A percentile compares a stretch with the other conserved stretches of the same genome.
phyloP scores from a whole-genome alignment of 2,797 vertebrate species.

The Etheostoma perlongum region DNA sequence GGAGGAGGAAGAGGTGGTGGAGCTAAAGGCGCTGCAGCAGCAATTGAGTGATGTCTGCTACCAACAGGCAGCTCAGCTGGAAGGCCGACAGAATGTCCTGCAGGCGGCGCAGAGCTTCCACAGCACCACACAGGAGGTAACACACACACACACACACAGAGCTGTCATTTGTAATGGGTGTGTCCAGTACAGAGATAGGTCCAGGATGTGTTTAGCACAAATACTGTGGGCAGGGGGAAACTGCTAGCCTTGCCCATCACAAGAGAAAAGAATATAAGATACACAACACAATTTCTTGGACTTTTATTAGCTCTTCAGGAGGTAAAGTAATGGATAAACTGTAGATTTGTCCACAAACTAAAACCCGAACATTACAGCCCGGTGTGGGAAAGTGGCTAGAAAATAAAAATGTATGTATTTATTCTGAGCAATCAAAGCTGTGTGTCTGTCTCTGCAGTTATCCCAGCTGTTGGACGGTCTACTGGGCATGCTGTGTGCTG shows the following conservation, averaged over 20 bases:
- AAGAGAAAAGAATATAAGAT: background rate
- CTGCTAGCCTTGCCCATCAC: background rate
- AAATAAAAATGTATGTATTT: background rate
- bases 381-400: background rate
- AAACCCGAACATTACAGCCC: background rate
- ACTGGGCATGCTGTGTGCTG: conserved; percentile 97
- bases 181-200: background rate
- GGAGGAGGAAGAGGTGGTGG: conserved; percentile 94
- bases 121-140: conserved; percentile 94
- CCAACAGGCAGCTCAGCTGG: conserved; percentile 95
- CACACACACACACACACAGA: conserved; percentile 29
- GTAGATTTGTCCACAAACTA: background rate
- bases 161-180: conserved; percentile 4
- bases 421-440: background rate
- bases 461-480: conserved; percentile 98
- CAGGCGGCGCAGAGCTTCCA: conserved; percentile 97
- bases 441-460: conserved; percentile 84
- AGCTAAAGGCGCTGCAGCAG: conserved; percentile 95
- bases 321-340: background rate
- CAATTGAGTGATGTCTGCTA: conserved; percentile 99
- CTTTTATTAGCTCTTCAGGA: background rate
- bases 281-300: background rate
- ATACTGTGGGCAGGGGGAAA: background rate
- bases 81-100: conserved; percentile 95
- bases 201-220: background rate